These are phyloP conservation scores for Pantelozetes paolii DNA, from an alignment of 2,888 invertebrate genomes.

Conservation along the genomic window DNA sequence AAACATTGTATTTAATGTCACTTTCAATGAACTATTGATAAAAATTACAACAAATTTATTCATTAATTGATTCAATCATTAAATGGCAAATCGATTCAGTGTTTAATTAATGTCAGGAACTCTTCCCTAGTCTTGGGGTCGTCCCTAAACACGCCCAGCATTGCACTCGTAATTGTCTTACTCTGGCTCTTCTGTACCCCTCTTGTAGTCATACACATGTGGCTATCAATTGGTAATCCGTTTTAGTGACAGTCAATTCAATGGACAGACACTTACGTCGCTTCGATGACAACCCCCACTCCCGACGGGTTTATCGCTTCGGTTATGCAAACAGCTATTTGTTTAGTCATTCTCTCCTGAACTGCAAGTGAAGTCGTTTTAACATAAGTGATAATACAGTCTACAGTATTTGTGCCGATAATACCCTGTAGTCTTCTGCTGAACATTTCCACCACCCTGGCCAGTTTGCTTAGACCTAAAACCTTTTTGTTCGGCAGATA, in stretches of 20 bases:
- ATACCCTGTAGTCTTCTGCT: slow-evolving; percentile 81
- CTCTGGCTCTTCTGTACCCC: slow-evolving; percentile 99
- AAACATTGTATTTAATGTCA: no score
- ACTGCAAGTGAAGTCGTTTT: slow-evolving; percentile 59
- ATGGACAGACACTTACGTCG: slow-evolving; percentile 67
- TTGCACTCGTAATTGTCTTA: slow-evolving; percentile 96
- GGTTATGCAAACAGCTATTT: slow-evolving; percentile 93
- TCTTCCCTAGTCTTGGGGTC: slow-evolving; percentile 98
- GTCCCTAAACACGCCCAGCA: slow-evolving; percentile 98
- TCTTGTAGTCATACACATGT: slow-evolving; percentile 99
- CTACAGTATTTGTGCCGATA: no score
- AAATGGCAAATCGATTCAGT: no score
- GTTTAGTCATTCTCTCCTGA: slow-evolving; percentile 95
- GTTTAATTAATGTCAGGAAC: slow-evolving; percentile 74
- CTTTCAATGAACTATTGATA: no score
- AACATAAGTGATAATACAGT: no score
- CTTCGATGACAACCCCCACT: slow-evolving; percentile 97
- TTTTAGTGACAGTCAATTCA: background rate
- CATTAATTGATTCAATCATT: no score
- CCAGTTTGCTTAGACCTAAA: slow-evolving; percentile 92
- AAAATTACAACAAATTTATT: no score
- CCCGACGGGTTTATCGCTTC: slow-evolving; percentile 96
- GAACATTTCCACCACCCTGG: slow-evolving; percentile 95
- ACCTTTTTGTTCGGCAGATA: slow-evolving; percentile 97
- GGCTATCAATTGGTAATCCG: slow-evolving; percentile 63